Percentiles rank a stretch among this genome's conserved stretches.
Evolutionary conservation across 2,888 invertebrate genomes (phyloP).

Genomic region (Hyles lineata): DNA sequence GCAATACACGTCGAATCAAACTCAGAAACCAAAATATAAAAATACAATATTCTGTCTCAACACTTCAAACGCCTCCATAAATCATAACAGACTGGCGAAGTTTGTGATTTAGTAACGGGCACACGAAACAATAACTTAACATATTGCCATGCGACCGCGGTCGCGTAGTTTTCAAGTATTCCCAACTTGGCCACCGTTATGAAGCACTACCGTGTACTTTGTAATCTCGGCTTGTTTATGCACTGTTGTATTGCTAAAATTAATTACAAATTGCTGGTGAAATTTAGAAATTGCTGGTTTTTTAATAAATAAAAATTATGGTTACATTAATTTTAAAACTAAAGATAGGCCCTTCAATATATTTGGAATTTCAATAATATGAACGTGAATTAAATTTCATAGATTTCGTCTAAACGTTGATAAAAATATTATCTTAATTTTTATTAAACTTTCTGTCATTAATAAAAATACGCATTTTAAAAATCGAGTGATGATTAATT

Average conservation of each 20-base stretch:
- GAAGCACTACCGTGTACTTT: neutral
- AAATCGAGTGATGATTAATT: no score
- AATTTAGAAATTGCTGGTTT: no score
- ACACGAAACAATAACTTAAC: conserved; percentile 36
- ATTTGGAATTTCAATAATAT: no score
- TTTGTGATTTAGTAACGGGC: conserved; percentile 38
- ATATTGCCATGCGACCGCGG: conserved; percentile 31
- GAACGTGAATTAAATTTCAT: no score
- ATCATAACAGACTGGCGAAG: conserved; percentile 37
- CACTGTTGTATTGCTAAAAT: neutral
- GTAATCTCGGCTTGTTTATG: neutral
- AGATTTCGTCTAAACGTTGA: no score
- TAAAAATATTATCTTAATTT: no score
- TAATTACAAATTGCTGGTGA: no score
- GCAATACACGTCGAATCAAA: neutral
- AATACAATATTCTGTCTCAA: neutral
- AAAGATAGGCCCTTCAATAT: no score
- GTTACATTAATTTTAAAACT: no score
- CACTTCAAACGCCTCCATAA: conserved; percentile 30
- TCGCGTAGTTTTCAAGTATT: conserved; percentile 18
- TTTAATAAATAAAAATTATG: no score
- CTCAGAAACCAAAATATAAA: neutral
- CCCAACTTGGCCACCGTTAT: conserved; percentile 18
- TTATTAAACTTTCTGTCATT: no score
- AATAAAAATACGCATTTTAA: no score